A percentile compares a stretch with the other conserved stretches of the same genome.
These are phyloP conservation scores for Drosophila anceps DNA, from an alignment of 2,888 invertebrate genomes.

Conservation along the genomic window DNA sequence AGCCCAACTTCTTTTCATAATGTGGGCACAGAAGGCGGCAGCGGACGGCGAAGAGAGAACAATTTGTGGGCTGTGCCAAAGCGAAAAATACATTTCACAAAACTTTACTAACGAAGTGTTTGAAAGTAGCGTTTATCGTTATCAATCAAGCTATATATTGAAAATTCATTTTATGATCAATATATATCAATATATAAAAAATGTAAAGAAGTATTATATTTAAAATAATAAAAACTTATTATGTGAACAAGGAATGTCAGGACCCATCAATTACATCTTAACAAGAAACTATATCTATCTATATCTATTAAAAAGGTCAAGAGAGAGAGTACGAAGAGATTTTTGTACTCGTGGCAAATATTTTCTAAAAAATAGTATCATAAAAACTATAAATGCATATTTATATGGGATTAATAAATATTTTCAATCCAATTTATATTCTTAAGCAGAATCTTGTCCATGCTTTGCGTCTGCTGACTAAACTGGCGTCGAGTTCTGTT, in stretches of 20 bases:
- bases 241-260: too few species aligned
- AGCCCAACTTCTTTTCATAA: slow-evolving; percentile 43
- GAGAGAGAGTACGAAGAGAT: too few species aligned
- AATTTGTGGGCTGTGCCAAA: slow-evolving; percentile 19
- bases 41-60: neutral
- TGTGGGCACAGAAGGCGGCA: neutral
- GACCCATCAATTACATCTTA: too few species aligned
- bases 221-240: too few species aligned
- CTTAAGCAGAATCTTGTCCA: neutral
- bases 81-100: neutral
- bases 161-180: neutral
- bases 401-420: neutral
- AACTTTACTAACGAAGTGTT: neutral
- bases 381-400: neutral
- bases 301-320: too few species aligned
- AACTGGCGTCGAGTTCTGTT: neutral
- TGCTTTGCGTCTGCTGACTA: neutral
- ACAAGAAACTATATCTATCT: too few species aligned
- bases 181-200: too few species aligned
- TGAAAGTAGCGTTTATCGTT: neutral
- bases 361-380: neutral
- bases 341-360: too few species aligned
- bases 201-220: too few species aligned
- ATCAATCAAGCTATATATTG: neutral
- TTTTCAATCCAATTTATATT: neutral